Percentiles rank a stretch among this genome's conserved stretches.
Conservation (phyloP, 2,888 invertebrate species). For the Ophraella communa region DNA sequence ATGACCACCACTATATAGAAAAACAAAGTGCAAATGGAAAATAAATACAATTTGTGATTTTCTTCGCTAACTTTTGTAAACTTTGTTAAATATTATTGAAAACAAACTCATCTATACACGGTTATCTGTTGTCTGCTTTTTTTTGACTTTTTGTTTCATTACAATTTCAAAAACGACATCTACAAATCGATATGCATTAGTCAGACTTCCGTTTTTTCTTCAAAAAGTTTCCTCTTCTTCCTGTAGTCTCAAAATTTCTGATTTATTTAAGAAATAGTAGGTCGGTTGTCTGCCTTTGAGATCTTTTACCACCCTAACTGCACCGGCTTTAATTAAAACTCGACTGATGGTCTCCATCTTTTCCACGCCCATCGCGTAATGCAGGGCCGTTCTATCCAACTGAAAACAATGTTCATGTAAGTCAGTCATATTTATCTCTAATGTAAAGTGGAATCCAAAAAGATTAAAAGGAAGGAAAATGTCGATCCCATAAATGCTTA, state of each 20-base stretch:
- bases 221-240: conserved; percentile 79
- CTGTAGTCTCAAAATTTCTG: conserved; percentile 82
- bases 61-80: no score
- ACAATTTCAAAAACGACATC: conserved; percentile 15
- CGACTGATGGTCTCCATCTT: conserved; percentile 82
- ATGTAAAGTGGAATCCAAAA: no score
- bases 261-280: conserved; percentile 92
- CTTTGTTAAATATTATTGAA: no score
- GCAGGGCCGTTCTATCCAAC: conserved; percentile 87
- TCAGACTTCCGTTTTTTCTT: conserved; percentile 15
- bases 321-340: conserved; percentile 82
- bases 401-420: no score
- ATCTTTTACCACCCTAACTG: conserved; percentile 83
- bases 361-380: conserved; percentile 90
- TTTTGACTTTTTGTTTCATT: neutral
- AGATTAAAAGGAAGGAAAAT: no score
- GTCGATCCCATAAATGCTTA: no score
- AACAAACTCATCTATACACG: no score
- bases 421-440: no score
- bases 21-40: no score
- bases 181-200: conserved; percentile 6
- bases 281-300: conserved; percentile 88
- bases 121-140: neutral
- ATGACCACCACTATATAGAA: no score
- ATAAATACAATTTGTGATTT: no score